Conservation (phyloP, 2,888 invertebrate species). For the Philonicus albiceps region DNA sequence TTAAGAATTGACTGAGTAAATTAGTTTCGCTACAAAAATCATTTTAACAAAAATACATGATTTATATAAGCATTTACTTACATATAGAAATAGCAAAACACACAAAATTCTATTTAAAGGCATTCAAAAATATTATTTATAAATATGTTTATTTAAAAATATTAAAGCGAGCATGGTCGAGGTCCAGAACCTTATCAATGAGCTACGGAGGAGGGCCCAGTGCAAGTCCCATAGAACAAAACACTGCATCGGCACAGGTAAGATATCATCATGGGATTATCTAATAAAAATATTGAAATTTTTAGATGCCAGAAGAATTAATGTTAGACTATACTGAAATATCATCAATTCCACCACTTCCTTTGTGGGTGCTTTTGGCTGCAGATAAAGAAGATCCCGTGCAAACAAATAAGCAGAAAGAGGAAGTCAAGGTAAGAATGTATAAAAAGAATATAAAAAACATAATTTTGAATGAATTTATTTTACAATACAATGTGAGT, state of each 20-base stretch:
- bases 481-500: neutral
- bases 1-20: neutral
- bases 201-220: constrained; percentile 79
- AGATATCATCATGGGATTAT: neutral
- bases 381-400: constrained; percentile 88
- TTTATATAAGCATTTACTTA: no score
- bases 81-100: no score
- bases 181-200: constrained; percentile 88
- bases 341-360: constrained; percentile 96
- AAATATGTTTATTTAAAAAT: neutral
- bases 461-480: no score
- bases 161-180: constrained; percentile 81
- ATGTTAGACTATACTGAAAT: constrained; percentile 94
- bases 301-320: constrained; percentile 81
- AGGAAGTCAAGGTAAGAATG: constrained; percentile 65
- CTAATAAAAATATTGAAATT: neutral
- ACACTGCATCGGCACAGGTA: constrained; percentile 77
- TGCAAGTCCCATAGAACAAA: constrained; percentile 78
- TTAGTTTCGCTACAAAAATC: no score
- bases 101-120: no score
- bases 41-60: no score
- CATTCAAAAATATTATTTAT: neutral
- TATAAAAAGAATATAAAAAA: neutral
- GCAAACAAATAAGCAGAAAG: constrained; percentile 57
- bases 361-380: constrained; percentile 93